These are phyloP conservation scores for Centropus unirufus DNA, from an alignment of 2,113 vertebrate species.

Conservation along the genomic window DNA sequence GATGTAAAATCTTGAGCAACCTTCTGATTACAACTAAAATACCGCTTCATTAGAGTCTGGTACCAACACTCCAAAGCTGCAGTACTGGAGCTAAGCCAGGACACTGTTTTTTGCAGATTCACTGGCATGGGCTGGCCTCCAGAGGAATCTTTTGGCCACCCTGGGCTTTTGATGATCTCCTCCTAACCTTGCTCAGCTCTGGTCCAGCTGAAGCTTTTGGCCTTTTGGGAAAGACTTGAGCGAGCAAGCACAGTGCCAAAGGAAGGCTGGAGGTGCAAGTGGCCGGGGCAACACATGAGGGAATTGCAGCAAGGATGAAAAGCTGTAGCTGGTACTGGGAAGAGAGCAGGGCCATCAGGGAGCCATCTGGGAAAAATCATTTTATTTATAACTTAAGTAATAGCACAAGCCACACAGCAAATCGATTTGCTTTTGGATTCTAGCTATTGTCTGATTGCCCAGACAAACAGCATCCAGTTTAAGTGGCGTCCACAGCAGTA, in stretches of 20 bases:
- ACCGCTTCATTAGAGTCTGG: fast-evolving
- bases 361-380: conserved; percentile 75
- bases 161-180: not conserved
- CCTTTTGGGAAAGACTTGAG: not conserved
- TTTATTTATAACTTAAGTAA: conserved; percentile 80
- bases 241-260: fast-evolving
- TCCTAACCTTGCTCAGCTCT: not conserved
- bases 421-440: conserved; percentile 75
- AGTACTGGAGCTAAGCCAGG: not conserved
- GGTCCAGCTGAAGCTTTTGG: not conserved
- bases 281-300: not conserved
- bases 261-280: conserved; percentile 8
- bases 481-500: conserved; percentile 61
- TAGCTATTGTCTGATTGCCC: conserved; percentile 75
- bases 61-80: not conserved
- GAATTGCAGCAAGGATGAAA: conserved; percentile 34
- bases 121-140: not conserved
- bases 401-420: conserved; percentile 73
- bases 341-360: conserved; percentile 62
- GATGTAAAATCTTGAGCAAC: not conserved
- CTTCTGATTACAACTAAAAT: fast-evolving
- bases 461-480: conserved; percentile 71
- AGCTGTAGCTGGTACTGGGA: conserved; percentile 19
- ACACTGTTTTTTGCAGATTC: not conserved
- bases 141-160: not conserved